Evolutionary conservation across 2,888 invertebrate species (phyloP).

Genomic region (Ryuthela nishihirai): DNA sequence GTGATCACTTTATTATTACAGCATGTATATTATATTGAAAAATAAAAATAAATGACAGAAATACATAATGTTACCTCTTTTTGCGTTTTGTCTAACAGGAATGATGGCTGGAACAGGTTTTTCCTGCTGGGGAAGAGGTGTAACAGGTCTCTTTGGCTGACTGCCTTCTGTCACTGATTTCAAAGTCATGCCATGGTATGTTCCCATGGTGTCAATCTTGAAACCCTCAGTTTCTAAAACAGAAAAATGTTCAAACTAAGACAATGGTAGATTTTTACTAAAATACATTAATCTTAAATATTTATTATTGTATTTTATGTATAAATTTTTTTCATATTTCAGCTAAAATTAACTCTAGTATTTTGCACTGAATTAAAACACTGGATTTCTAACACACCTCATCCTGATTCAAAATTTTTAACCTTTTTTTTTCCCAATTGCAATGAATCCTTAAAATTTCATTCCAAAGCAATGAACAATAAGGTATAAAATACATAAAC

Average conservation of each 20-base stretch:
- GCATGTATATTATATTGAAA: no score
- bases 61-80: conserved; percentile 58
- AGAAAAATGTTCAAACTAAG: not conserved
- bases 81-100: conserved; percentile 52
- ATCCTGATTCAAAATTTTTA: no score
- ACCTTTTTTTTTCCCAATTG: no score
- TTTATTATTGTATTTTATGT: not conserved
- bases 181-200: conserved; percentile 96
- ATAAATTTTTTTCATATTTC: no score
- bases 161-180: conserved; percentile 94
- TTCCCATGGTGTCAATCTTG: conserved; percentile 97
- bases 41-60: not conserved
- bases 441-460: no score
- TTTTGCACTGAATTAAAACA: no score
- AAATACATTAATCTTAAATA: not conserved
- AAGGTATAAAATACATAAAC: no score
- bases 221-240: conserved; percentile 76
- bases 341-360: no score
- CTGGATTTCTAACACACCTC: no score
- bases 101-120: conserved; percentile 44
- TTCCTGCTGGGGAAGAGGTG: conserved; percentile 44
- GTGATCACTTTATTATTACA: no score
- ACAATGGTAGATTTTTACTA: not conserved
- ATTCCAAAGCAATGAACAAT: no score
- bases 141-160: conserved; percentile 59